Percentiles rank a stretch among this genome's conserved stretches.
These are phyloP conservation scores for Chaetorhynchus papuensis DNA, from an alignment of 2,113 vertebrate species.

Conservation along the genomic window DNA sequence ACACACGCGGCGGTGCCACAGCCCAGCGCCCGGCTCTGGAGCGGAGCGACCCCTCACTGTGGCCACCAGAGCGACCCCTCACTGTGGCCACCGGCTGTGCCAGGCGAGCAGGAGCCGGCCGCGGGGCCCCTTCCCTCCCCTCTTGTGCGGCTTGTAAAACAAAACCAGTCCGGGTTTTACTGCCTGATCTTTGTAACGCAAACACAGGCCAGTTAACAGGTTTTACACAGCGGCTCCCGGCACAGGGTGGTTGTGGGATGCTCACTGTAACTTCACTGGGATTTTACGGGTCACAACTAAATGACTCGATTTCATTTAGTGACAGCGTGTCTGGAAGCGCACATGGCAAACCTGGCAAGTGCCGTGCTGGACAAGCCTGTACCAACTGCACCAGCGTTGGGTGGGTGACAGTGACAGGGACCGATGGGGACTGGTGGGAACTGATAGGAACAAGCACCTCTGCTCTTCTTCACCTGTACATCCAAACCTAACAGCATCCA, in stretches of 20 bases:
- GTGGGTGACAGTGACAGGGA: neutral
- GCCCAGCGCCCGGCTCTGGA: fast-evolving
- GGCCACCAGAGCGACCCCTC: fast-evolving
- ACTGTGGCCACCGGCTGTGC: neutral
- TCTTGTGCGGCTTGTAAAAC: constrained; percentile 24
- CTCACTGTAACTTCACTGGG: neutral
- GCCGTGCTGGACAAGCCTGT: neutral
- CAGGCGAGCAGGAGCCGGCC: neutral
- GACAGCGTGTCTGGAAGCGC: neutral
- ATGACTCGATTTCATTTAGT: neutral
- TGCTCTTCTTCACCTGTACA: neutral
- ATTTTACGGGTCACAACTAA: neutral
- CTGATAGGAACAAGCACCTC: neutral
- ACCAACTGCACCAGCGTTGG: fast-evolving
- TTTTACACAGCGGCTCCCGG: neutral
- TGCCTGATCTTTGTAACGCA: constrained; percentile 55
- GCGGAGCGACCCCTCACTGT: too few relatives aligned
- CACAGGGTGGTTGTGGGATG: neutral
- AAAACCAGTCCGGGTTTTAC: constrained; percentile 26
- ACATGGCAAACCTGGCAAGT: neutral
- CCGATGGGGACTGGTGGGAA: fast-evolving
- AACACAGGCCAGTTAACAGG: constrained; percentile 20
- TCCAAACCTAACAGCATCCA: neutral
- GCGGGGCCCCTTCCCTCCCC: neutral
- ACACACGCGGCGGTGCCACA: fast-evolving